Evolutionary conservation across 2,888 invertebrate genomes (phyloP).

Genomic region (Cryptus viduatorius): DNA sequence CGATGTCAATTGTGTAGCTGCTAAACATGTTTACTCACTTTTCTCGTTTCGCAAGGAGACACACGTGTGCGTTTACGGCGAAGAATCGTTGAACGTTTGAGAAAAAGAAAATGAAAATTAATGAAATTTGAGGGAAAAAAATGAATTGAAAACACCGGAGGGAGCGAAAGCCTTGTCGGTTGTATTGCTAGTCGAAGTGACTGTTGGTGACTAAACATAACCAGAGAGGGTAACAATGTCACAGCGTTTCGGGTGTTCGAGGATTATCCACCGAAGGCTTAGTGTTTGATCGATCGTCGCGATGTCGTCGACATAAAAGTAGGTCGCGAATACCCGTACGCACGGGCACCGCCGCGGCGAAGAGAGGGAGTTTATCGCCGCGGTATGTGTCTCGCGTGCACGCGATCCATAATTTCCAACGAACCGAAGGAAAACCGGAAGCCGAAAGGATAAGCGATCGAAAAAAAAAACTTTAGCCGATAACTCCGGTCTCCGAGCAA

Average conservation of each 20-base stretch:
- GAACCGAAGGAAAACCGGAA: neutral
- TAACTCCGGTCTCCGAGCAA: neutral
- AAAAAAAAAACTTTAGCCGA: neutral
- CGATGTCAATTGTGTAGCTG: neutral
- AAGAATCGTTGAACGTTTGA: too few species aligned
- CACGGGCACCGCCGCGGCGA: neutral
- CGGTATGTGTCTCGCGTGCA: conserved; percentile 19
- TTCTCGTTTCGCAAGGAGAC: neutral
- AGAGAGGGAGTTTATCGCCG: conserved; percentile 15
- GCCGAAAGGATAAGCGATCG: neutral
- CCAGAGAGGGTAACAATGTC: conserved; percentile 57
- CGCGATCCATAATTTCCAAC: conserved; percentile 37
- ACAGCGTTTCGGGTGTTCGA: conserved; percentile 64
- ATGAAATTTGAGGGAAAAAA: neutral
- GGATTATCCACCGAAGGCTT: conserved; percentile 50
- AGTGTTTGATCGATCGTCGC: conserved; percentile 72
- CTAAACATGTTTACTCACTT: neutral
- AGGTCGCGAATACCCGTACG: conserved; percentile 64
- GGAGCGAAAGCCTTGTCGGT: neutral
- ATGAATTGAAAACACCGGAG: neutral
- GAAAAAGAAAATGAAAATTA: neutral
- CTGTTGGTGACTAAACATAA: conserved; percentile 62
- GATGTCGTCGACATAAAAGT: conserved; percentile 68
- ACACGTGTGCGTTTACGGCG: neutral
- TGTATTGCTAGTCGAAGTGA: conserved; percentile 40